Evolutionary conservation across 2,888 invertebrate species (phyloP), one percentile per base, ranked within the genome.

Genomic region (Rugalucina vietnamica): DNA sequence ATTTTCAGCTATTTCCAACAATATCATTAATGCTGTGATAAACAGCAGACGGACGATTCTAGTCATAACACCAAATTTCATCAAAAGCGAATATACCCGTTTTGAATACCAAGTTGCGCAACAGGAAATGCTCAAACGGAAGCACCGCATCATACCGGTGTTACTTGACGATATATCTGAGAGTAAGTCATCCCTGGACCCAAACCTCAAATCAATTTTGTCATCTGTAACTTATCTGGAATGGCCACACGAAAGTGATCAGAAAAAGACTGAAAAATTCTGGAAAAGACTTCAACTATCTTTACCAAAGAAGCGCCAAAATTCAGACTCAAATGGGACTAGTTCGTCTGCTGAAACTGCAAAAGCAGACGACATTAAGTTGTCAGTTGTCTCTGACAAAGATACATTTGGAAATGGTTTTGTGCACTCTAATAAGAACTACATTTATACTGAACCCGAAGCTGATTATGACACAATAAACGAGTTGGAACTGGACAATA

Each of bases 61-160:
- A 36, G 65, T 92, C 1, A 74, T 92, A 1, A 84, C 90, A 1
- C 89, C 90, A n/a, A 79, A 86, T 21, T 92, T 89, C 81, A 82
- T 91, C 14, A 85, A 86, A 27, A 91, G 91, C 60, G 91, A 92
- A 75, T 92, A 89, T 85, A 87, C 89, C 12, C 81, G 87, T 21
- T 88, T 91, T 69, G 92, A 92, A 85, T 92, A 91, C 78, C 91
- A 92, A 76, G 84, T 87, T 37, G 92, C 92, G 12, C 92, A 91
- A 71, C 89, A 91, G 24, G 91, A 91, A 76, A 92, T 91, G 91
- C 50, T 92, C 10, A 89, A 90, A 82, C 79, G 89, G n/a, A 90
- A 90, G 60, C 91, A 91, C 79, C 85, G 88, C 60, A 91, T 92
- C 14, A 90, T 92, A 34, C 92, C 92, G 4, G 84, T 92, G 12